A percentile compares a stretch with the other conserved stretches of the same genome.
Evolutionary conservation across 2,888 invertebrate genomes (phyloP).

Genomic region (Machimus rusticus): DNA sequence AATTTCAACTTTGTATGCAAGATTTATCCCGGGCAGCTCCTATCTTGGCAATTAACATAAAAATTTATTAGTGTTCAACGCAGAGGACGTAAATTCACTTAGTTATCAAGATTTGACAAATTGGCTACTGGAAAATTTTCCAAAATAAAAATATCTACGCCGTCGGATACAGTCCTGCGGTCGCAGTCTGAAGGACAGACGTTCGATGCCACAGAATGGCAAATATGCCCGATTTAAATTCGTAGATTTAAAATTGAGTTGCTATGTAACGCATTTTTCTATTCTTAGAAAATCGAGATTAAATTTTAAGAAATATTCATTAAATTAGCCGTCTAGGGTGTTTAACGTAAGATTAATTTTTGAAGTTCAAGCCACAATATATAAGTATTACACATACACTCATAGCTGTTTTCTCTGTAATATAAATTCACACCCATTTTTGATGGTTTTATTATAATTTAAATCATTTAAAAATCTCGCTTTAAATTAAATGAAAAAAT

Average conservation of each 20-base stretch:
- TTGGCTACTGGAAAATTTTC: not conserved
- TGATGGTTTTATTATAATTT: too few relatives aligned
- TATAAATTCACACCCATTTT: too few relatives aligned
- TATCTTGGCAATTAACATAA: constrained; percentile 34
- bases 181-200: not conserved
- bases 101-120: not conserved
- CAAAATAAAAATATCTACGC: not conserved
- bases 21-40: not conserved
- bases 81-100: not conserved
- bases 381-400: too few relatives aligned
- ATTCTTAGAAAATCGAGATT: not conserved
- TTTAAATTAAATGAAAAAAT: too few relatives aligned
- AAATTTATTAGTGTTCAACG: constrained; percentile 15
- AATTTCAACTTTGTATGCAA: constrained; percentile 31
- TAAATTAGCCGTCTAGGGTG: not conserved
- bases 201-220: not conserved
- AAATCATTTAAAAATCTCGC: too few relatives aligned
- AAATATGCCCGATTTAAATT: not conserved
- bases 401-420: not conserved
- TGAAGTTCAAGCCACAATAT: too few relatives aligned
- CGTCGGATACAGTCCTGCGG: not conserved
- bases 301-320: not conserved
- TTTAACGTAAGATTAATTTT: too few relatives aligned
- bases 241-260: not conserved
- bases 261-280: not conserved